These are phyloP conservation scores for Grantiella picta DNA, from an alignment of 2,113 vertebrate genomes.

Conservation along the genomic window DNA sequence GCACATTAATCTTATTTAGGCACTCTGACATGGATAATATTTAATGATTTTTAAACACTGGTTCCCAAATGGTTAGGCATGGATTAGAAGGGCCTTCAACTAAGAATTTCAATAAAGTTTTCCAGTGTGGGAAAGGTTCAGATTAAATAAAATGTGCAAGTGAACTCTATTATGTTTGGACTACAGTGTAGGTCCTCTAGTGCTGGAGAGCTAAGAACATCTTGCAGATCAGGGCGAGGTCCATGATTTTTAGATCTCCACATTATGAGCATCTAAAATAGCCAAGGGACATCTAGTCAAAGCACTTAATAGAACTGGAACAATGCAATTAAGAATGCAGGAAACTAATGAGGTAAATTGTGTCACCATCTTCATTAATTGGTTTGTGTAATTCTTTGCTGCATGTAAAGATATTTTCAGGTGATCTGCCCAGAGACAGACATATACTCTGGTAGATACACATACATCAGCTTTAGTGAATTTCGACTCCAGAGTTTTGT, in stretches of 20 bases:
- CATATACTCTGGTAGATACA: background rate
- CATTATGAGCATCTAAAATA: background rate
- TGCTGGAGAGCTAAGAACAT: background rate
- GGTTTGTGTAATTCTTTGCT: background rate
- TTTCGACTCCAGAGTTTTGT: background rate
- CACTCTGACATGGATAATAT: background rate
- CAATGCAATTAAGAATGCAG: constrained; percentile 15
- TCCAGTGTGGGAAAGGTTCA: background rate
- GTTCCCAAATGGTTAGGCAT: background rate
- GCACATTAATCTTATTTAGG: background rate
- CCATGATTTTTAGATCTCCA: background rate
- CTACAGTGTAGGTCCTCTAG: background rate
- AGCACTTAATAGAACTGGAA: background rate
- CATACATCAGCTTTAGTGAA: background rate
- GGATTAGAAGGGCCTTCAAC: background rate
- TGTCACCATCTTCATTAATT: constrained; percentile 1
- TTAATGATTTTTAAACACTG: background rate
- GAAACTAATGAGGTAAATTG: background rate
- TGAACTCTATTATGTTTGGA: background rate
- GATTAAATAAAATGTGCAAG: background rate
- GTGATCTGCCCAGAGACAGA: background rate
- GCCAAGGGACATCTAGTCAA: background rate
- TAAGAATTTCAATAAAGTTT: background rate
- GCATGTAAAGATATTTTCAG: background rate
- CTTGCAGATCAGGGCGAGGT: background rate